phyloP scores from a whole-genome alignment of 2,888 invertebrate genomes.

The Sabatieria punctata region DNA sequence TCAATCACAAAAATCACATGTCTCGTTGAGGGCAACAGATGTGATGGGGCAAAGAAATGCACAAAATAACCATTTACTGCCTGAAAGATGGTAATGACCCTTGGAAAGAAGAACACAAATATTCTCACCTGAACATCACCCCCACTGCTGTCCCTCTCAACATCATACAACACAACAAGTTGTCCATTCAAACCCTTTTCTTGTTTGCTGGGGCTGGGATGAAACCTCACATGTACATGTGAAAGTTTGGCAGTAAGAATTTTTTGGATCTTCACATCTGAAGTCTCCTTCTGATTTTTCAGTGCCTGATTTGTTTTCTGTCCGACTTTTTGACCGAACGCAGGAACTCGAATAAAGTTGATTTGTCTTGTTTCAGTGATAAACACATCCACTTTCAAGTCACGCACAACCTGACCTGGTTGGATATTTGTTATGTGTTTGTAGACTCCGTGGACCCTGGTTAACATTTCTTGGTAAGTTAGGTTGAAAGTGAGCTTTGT shows the following conservation, averaged over 20 bases:
- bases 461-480: conserved; percentile 52
- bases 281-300: not conserved
- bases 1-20: conserved; percentile 55
- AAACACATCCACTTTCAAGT: conserved; percentile 46
- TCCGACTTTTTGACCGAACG: conserved; percentile 37
- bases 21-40: conserved; percentile 40
- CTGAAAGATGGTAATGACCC: not conserved
- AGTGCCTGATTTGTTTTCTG: conserved; percentile 9
- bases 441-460: conserved; percentile 47
- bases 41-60: conserved; percentile 53
- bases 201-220: no score
- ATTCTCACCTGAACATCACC: conserved; percentile 35
- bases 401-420: conserved; percentile 47
- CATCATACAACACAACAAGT: conserved; percentile 52
- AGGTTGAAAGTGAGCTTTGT: conserved; percentile 50
- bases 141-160: conserved; percentile 43
- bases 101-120: no score
- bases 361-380: conserved; percentile 48
- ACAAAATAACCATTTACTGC: conserved; percentile 48
- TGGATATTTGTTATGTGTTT: conserved; percentile 51
- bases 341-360: conserved; percentile 45
- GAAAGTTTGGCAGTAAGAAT: no score
- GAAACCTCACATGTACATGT: no score
- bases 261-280: no score
- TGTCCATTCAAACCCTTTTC: conserved; percentile 47